These are phyloP conservation scores for Sarcophaga rosellei DNA, from an alignment of 2,888 invertebrate species.

Conservation along the genomic window DNA sequence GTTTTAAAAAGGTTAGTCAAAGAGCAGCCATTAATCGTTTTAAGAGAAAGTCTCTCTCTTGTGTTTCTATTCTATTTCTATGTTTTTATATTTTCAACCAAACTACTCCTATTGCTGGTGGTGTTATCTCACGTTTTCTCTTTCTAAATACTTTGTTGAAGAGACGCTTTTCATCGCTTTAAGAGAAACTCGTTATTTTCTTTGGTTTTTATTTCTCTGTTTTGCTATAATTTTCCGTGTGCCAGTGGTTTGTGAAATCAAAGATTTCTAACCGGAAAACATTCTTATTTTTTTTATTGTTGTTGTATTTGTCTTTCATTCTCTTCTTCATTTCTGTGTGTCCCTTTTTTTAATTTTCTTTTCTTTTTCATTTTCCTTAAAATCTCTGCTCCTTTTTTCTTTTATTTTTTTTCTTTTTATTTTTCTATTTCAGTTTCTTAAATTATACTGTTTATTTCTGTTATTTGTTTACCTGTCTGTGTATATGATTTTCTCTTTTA, in stretches of 20 bases:
- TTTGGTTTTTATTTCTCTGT: slow-evolving; percentile 1
- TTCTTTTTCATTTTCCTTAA: neutral
- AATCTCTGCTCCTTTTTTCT: neutral
- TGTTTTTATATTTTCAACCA: no score
- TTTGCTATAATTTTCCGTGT: slow-evolving; percentile 23
- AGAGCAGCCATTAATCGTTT: no score
- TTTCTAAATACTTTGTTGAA: no score
- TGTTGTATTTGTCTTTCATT: neutral
- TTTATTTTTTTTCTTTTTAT: neutral
- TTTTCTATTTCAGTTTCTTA: slow-evolving; percentile 11
- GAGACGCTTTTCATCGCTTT: no score
- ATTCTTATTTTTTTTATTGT: neutral
- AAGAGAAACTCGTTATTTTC: neutral
- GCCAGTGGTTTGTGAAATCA: neutral
- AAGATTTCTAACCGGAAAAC: neutral
- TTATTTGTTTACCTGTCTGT: slow-evolving; percentile 7
- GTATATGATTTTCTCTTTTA: neutral
- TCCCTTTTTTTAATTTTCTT: neutral
- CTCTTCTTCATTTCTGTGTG: neutral
- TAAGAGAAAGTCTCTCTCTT: no score
- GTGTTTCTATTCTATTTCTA: no score
- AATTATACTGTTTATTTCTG: neutral
- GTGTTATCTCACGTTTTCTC: no score
- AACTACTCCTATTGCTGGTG: no score
- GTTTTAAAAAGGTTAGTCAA: no score